Conservation (phyloP, 1,140 invertebrate genomes). For the Drosophila jambulina region DNA sequence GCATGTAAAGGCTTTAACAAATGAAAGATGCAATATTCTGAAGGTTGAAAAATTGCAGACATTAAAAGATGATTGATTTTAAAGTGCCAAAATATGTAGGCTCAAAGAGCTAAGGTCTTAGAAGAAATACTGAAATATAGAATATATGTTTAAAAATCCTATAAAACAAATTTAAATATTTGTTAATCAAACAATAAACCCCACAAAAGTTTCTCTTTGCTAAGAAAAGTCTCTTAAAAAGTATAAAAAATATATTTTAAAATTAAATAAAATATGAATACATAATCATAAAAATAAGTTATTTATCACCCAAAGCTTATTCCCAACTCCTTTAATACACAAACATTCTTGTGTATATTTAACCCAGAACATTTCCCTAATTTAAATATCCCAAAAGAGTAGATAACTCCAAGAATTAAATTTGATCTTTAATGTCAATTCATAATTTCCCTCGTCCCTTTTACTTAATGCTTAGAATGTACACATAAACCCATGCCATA, state of each 20-base stretch:
- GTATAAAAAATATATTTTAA: background rate
- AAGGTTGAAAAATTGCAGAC: background rate
- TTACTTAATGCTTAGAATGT: background rate
- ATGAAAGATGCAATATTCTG: background rate
- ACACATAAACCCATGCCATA: background rate
- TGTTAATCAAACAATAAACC: background rate
- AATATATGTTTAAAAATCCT: background rate
- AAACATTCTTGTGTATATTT: background rate
- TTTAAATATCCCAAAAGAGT: background rate
- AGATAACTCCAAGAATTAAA: background rate
- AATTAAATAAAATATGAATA: background rate
- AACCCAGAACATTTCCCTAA: fast-evolving
- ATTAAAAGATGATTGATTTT: background rate
- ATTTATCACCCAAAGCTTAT: background rate
- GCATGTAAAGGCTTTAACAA: background rate
- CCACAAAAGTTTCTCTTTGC: background rate
- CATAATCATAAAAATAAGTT: background rate
- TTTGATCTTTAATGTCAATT: conserved; percentile 3
- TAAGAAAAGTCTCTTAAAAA: background rate
- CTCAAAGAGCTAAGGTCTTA: background rate
- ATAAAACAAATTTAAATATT: background rate
- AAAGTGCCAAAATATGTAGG: background rate
- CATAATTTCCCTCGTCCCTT: conserved; percentile 4
- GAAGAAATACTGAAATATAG: no score
- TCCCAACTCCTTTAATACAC: background rate